A percentile compares a stretch with the other conserved stretches of the same genome.
These are phyloP conservation scores for Amphipyra berbera DNA, from an alignment of 2,888 invertebrate species.

Conservation along the genomic window DNA sequence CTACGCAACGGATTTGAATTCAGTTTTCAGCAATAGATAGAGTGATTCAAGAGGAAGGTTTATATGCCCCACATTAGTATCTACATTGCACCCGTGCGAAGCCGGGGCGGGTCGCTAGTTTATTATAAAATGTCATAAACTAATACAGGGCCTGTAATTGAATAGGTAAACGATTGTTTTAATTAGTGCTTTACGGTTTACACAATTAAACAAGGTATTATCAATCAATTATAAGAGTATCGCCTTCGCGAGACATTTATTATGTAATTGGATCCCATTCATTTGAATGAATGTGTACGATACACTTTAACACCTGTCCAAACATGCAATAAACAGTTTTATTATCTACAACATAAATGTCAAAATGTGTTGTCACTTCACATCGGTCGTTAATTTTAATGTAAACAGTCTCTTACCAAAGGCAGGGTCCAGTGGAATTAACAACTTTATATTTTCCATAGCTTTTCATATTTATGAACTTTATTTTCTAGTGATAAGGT, in stretches of 20 bases:
- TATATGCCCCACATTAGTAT: too few species aligned
- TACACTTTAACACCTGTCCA: constrained; percentile 28
- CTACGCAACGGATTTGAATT: too few species aligned
- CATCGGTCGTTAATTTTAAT: constrained; percentile 63
- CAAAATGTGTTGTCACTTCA: constrained; percentile 45
- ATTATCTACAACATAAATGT: constrained; percentile 37
- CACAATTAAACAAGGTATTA: constrained; percentile 27
- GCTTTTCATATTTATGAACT: not conserved
- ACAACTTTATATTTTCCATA: constrained; percentile 20
- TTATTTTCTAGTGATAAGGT: constrained; percentile 9
- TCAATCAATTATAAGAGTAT: constrained; percentile 51
- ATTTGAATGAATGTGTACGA: constrained; percentile 49
- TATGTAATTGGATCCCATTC: constrained; percentile 58
- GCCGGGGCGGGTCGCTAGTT: too few species aligned
- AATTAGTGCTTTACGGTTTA: not conserved
- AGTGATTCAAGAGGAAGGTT: too few species aligned
- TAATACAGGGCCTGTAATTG: not conserved
- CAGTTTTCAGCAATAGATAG: too few species aligned
- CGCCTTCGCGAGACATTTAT: constrained; percentile 52
- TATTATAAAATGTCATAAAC: too few species aligned
- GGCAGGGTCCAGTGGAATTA: constrained; percentile 54
- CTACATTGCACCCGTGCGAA: too few species aligned
- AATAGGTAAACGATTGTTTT: not conserved
- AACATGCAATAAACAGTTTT: constrained; percentile 43
- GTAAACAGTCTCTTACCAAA: constrained; percentile 65